Percentiles rank a stretch among this genome's conserved stretches.
Conservation (phyloP, 2,888 invertebrate species). For the Camptogramma bilineatum region DNA sequence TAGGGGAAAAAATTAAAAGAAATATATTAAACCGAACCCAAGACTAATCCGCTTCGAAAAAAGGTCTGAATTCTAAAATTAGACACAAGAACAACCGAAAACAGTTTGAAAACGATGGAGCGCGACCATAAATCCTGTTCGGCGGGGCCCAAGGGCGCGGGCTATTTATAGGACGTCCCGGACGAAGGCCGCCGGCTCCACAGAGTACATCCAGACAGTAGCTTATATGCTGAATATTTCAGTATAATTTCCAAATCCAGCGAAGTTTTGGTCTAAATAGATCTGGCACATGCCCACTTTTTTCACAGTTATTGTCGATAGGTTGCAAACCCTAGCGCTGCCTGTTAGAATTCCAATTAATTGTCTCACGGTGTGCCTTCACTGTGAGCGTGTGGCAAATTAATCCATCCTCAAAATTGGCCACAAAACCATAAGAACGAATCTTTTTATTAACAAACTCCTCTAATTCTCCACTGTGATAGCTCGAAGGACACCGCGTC, state of each 20-base stretch:
- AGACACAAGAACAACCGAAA: constrained; percentile 19
- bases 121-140: constrained; percentile 77
- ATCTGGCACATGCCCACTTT: too few relatives aligned
- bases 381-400: too few relatives aligned
- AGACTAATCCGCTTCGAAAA: not conserved
- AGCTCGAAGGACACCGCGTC: constrained; percentile 50
- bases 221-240: not conserved
- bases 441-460: not conserved
- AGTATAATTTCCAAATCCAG: not conserved
- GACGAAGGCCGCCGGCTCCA: constrained; percentile 53
- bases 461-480: constrained; percentile 14
- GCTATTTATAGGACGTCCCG: constrained; percentile 77
- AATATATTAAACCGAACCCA: not conserved
- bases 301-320: too few relatives aligned
- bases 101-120: constrained; percentile 46
- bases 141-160: constrained; percentile 74
- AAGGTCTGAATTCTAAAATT: constrained; percentile 12
- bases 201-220: constrained; percentile 19
- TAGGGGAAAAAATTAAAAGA: not conserved
- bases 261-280: too few relatives aligned
- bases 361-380: too few relatives aligned
- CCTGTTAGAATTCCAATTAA: too few relatives aligned
- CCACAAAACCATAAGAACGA: not conserved
- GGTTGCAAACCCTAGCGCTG: too few relatives aligned
- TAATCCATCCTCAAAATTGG: too few relatives aligned